phyloP scores from a whole-genome alignment of 1,140 invertebrate species.

The Globodera ellingtonae region DNA sequence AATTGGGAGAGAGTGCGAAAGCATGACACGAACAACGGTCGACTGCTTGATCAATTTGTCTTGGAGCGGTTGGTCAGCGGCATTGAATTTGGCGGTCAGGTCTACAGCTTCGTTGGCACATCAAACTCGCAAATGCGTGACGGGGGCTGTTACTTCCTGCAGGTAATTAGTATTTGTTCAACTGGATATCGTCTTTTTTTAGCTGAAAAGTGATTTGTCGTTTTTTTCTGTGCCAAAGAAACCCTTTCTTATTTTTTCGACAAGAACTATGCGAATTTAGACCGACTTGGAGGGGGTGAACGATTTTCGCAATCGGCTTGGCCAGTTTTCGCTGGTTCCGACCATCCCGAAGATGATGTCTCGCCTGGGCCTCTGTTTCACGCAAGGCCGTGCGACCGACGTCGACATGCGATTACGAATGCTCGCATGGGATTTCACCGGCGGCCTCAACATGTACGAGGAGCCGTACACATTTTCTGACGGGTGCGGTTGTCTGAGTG shows the following conservation, averaged over 20 bases:
- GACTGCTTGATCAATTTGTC: constrained; percentile 34
- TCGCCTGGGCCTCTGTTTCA: constrained; percentile 51
- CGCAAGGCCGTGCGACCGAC: constrained; percentile 37
- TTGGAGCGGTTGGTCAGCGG: constrained; percentile 29
- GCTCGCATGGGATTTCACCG: constrained; percentile 37
- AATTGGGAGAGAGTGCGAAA: constrained; percentile 27
- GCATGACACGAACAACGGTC: background rate
- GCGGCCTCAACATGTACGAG: constrained; percentile 36
- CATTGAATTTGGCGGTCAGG: constrained; percentile 26
- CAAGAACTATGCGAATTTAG: background rate
- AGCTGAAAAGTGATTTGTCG: background rate
- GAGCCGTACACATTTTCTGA: constrained; percentile 51
- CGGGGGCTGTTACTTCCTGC: constrained; percentile 51
- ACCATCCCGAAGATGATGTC: constrained; percentile 53
- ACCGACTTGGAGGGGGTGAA: constrained; percentile 25
- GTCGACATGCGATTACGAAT: constrained; percentile 29
- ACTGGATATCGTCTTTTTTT: background rate
- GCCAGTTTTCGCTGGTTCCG: constrained; percentile 36
- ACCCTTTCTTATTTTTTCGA: too few relatives aligned
- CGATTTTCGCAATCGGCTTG: constrained; percentile 36
- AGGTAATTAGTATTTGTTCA: background rate
- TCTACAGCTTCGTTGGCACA: constrained; percentile 47
- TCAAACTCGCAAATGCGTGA: constrained; percentile 56
- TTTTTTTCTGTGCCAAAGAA: background rate
- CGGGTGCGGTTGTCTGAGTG: constrained; percentile 42